phyloP scores from a whole-genome alignment of 2,797 vertebrate species.

The Halcyon smyrnensis region DNA sequence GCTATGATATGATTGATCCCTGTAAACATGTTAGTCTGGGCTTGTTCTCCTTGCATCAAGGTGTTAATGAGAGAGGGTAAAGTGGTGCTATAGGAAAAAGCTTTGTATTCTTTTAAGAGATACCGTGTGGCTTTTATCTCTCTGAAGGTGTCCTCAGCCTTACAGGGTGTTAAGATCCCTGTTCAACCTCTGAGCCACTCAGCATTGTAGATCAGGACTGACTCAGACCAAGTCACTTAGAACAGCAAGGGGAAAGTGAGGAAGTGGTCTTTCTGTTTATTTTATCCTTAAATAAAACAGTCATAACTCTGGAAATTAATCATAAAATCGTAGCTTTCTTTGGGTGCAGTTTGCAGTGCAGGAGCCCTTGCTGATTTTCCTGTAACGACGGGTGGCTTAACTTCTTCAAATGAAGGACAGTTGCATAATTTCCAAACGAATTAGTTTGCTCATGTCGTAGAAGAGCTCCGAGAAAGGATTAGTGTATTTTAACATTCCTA shows the following conservation, averaged over 20 bases:
- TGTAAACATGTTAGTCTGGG: conserved; percentile 25
- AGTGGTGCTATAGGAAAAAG: neutral
- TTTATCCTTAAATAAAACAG: conserved; percentile 43
- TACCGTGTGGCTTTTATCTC: neutral
- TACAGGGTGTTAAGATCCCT: neutral
- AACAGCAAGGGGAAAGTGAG: conserved; percentile 69
- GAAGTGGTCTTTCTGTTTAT: conserved; percentile 77
- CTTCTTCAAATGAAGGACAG: neutral
- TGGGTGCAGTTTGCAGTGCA: neutral
- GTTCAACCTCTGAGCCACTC: neutral
- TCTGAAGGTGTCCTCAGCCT: neutral
- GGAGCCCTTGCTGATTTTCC: neutral
- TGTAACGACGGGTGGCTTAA: neutral
- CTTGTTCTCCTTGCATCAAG: neutral
- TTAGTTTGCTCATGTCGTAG: neutral
- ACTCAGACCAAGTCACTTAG: conserved; percentile 42
- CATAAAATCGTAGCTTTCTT: neutral
- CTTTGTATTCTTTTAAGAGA: neutral
- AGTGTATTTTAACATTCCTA: neutral
- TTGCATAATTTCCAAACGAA: neutral
- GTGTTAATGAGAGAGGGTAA: neutral
- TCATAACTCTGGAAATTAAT: conserved; percentile 2
- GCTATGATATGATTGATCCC: conserved; percentile 26
- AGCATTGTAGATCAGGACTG: neutral
- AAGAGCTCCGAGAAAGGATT: neutral